Evolutionary conservation across 2,797 vertebrate species (phyloP), one percentile per base, ranked within the genome.

Genomic region (Pangasius macronema): DNA sequence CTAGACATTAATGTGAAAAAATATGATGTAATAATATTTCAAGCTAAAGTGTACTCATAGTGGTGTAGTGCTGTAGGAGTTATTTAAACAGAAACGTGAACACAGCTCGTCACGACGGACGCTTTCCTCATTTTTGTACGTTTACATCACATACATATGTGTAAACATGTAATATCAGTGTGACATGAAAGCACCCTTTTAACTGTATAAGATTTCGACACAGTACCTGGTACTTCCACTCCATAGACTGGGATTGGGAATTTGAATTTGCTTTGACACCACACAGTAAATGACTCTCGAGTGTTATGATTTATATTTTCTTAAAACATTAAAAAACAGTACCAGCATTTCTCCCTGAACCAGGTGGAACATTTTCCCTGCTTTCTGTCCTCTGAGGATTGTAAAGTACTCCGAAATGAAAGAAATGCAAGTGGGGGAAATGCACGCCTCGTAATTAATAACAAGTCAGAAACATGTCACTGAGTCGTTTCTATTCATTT

Each of bases 381-480:
- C n/a, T 49, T 46, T 65, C 22, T 57, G 53, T 27, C 77, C 59
- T 59, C 53, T 81, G 79, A 81, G 79, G 42, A 81, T 39, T 81
- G 22, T 42, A 42, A 81, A 81, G 79, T 61, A 27, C 33, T 59
- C 55, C 14, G 80, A 49, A 82, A 51, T 46, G 61, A 67, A 82
- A 30, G 61, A 82, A 82, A 80, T 57, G 33, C 59, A 30, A 6
- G 14, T 27, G 79, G 55, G 36, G 24, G 57, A n/a, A 18, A 46
- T 3, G 39, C 36, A 39, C 42, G 59, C 57, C 11, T 46, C 57
- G 57, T 46, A 82, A 82, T 82, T 82, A 82, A 82, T 82, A 82
- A 82, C 80, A 14, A 82, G 82, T 83, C 61, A 83, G 61, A 67
- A 68, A 67, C 63, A 68, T 51, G 82, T 36, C 82, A 83, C 7